phyloP scores from a whole-genome alignment of 2,888 invertebrate species.

The Eurytoma californica region DNA sequence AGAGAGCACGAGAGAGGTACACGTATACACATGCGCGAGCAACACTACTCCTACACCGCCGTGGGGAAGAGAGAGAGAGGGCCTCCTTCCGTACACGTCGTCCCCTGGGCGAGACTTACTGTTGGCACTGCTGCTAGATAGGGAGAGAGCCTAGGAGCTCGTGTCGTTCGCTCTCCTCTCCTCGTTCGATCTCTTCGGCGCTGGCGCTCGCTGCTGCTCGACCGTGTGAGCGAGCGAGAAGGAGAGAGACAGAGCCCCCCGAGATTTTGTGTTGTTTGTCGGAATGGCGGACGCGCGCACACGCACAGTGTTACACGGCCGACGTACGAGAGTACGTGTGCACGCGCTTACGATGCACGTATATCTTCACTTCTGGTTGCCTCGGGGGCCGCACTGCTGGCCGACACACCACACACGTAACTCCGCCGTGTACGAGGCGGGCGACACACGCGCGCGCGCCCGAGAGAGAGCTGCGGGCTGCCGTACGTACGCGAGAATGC shows the following conservation, averaged over 20 bases:
- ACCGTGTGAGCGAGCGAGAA: not conserved
- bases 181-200: constrained; percentile 11
- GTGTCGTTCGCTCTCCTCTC: not conserved
- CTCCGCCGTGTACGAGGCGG: not conserved
- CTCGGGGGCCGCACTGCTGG: not conserved
- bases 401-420: constrained; percentile 1
- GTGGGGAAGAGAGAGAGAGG: constrained; percentile 12
- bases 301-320: constrained; percentile 17
- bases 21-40: too few species aligned
- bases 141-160: not conserved
- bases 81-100: not conserved
- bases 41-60: too few species aligned
- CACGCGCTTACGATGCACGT: too few species aligned
- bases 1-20: constrained; percentile 12
- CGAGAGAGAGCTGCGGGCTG: constrained; percentile 12
- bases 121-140: constrained; percentile 26
- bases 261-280: constrained; percentile 57
- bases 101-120: constrained; percentile 22
- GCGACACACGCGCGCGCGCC: constrained; percentile 5
- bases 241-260: constrained; percentile 25
- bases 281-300: constrained; percentile 58
- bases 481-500: not conserved
- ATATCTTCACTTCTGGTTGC: too few species aligned
- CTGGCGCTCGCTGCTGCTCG: constrained; percentile 16
- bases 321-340: too few species aligned